Conservation (phyloP, 35 echinoderm and acorn worm species). For the Nesometra sesokonis region DNA sequence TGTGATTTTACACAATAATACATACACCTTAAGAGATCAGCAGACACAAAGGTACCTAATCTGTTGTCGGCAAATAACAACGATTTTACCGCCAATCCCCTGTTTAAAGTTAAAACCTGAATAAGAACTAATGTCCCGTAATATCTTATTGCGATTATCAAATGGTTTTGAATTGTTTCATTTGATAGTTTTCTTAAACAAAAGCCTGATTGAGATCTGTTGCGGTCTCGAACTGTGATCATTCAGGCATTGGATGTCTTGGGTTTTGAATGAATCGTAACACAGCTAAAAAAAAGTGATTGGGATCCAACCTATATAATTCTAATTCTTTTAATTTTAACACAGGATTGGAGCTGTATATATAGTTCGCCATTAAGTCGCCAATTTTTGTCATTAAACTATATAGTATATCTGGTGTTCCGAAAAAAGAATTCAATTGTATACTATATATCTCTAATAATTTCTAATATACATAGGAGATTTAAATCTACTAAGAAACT, state of each 20-base stretch:
- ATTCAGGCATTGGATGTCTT: background rate
- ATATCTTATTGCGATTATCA: background rate
- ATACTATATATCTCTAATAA: too few species aligned
- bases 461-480: background rate
- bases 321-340: background rate
- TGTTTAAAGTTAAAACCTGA: background rate
- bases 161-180: background rate
- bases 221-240: background rate
- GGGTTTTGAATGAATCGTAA: background rate
- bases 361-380: background rate
- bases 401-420: background rate
- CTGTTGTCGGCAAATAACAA: background rate
- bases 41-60: background rate
- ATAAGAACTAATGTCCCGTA: background rate
- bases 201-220: background rate
- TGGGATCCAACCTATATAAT: background rate
- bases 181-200: background rate
- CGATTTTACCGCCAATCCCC: background rate
- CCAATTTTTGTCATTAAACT: background rate
- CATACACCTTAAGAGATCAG: background rate
- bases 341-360: background rate
- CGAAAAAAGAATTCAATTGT: background rate
- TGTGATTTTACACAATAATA: background rate
- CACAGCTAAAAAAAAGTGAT: background rate
- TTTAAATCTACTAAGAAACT: background rate